Conservation (phyloP, 2,888 invertebrate species). For the Tetragonisca angustula region DNA sequence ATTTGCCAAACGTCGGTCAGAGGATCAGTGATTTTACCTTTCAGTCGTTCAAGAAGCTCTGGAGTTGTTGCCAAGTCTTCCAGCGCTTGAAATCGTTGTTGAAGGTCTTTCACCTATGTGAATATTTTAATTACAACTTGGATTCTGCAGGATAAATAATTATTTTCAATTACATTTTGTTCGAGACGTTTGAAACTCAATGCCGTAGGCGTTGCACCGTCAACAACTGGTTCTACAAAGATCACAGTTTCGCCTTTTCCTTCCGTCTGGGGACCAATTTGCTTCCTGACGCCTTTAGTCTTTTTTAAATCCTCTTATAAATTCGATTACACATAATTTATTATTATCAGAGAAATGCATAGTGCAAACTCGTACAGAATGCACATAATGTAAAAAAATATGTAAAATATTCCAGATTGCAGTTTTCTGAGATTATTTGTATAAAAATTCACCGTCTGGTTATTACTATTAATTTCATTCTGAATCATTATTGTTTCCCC, state of each 20-base stretch:
- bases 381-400: no score
- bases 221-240: slow-evolving; percentile 71
- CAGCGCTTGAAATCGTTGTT: slow-evolving; percentile 82
- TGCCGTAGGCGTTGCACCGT: slow-evolving; percentile 67
- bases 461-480: no score
- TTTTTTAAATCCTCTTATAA: slow-evolving; percentile 28
- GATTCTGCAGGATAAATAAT: no score
- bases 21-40: slow-evolving; percentile 78
- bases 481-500: no score
- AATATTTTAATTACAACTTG: not conserved
- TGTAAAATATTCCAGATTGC: no score
- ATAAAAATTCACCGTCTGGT: no score
- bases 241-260: slow-evolving; percentile 68
- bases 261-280: slow-evolving; percentile 56
- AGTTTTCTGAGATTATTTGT: no score
- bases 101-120: slow-evolving; percentile 78
- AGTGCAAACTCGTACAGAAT: no score
- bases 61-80: slow-evolving; percentile 83
- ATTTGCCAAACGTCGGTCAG: slow-evolving; percentile 88
- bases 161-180: slow-evolving; percentile 61
- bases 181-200: slow-evolving; percentile 73
- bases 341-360: not conserved
- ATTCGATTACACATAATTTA: not conserved
- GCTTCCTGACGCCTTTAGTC: slow-evolving; percentile 57
- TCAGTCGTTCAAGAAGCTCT: slow-evolving; percentile 83